These are phyloP conservation scores for Halcyon leucocephala DNA, from an alignment of 2,797 vertebrate species.

Conservation along the genomic window DNA sequence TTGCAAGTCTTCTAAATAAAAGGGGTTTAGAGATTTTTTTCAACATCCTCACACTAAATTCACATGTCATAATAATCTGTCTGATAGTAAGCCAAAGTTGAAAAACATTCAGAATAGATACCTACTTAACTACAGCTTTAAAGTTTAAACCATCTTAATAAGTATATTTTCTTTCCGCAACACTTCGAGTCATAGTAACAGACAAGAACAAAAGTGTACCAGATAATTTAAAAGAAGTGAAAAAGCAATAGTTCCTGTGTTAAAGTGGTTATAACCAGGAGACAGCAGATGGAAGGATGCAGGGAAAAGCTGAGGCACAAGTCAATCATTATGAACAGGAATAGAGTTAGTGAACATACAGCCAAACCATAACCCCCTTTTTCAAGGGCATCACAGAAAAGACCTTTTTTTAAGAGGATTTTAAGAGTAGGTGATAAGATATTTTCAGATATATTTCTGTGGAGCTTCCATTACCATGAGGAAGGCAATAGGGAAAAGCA, in stretches of 20 bases:
- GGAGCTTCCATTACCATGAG: not conserved
- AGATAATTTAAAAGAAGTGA: not conserved
- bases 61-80: not conserved
- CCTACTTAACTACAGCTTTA: not conserved
- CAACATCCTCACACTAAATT: not conserved
- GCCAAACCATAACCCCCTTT: not conserved
- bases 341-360: not conserved
- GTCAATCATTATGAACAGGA: not conserved
- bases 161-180: conserved; percentile 9
- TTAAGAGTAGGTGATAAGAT: not conserved
- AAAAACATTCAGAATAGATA: conserved; percentile 9
- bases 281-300: not conserved
- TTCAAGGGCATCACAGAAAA: not conserved
- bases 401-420: not conserved
- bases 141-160: conserved; percentile 32
- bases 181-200: not conserved
- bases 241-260: not conserved
- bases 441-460: not conserved
- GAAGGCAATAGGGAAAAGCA: not conserved
- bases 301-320: not conserved
- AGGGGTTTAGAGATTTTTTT: not conserved
- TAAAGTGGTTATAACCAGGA: not conserved
- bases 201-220: not conserved
- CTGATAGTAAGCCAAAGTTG: conserved; percentile 7
- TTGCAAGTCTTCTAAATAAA: conserved; percentile 6